Conservation (phyloP, 2,113 vertebrate genomes). For the Bubo bubo region DNA sequence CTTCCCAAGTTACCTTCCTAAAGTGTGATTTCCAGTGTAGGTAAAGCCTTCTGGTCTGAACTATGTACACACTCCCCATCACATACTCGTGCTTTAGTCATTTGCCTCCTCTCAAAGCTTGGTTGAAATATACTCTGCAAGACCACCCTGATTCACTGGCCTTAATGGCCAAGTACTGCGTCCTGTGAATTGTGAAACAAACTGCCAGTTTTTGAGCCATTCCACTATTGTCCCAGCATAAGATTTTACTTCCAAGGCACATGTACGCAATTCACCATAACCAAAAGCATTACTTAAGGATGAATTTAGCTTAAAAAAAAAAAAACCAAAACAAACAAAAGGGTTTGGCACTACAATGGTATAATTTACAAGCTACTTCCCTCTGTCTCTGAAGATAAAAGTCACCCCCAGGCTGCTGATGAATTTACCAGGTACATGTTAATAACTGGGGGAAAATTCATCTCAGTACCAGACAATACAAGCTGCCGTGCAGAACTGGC, state of each 20-base stretch:
- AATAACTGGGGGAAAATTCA: slow-evolving; percentile 3
- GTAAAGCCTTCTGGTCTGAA: background rate
- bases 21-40: background rate
- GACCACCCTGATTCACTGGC: background rate
- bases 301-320: background rate
- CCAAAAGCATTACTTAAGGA: background rate
- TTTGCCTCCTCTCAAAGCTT: background rate
- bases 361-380: slow-evolving; percentile 30
- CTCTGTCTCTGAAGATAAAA: slow-evolving; percentile 47
- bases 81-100: background rate
- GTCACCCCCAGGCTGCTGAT: slow-evolving; percentile 2
- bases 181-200: background rate
- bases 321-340: background rate
- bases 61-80: background rate
- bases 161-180: background rate
- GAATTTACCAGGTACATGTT: slow-evolving; percentile 23
- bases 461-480: background rate
- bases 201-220: background rate
- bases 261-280: background rate
- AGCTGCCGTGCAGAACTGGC: background rate
- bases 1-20: background rate
- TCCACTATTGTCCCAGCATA: background rate
- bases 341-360: background rate
- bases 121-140: background rate
- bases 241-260: background rate